Percentiles rank a stretch among this genome's conserved stretches.
phyloP scores from a whole-genome alignment of 2,797 vertebrate species.

The Peromyscus melanophrys region DNA sequence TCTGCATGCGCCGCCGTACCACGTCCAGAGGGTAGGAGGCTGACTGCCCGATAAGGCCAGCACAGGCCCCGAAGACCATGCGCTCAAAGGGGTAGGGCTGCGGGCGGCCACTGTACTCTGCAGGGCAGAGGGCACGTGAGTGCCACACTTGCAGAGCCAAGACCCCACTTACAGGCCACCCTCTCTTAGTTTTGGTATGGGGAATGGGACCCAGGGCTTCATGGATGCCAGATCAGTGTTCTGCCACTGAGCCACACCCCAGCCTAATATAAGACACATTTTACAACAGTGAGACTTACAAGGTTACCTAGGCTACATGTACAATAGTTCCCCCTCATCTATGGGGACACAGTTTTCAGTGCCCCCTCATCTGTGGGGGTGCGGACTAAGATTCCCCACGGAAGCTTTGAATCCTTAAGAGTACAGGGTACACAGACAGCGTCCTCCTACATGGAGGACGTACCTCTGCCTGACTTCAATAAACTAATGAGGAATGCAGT shows the following conservation, averaged over 20 bases:
- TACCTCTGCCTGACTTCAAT: not conserved
- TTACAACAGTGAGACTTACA: not conserved
- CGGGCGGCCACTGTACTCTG: slow-evolving; percentile 92
- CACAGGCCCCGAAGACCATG: slow-evolving; percentile 96
- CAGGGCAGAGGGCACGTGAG: not conserved
- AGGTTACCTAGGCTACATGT: too few relatives aligned
- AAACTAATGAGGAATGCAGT: not conserved
- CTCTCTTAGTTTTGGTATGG: not conserved
- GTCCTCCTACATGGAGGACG: not conserved
- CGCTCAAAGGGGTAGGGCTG: slow-evolving; percentile 95
- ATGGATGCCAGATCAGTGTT: not conserved
- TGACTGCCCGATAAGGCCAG: slow-evolving; percentile 96
- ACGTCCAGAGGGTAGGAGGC: slow-evolving; percentile 98
- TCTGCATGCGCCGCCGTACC: slow-evolving; percentile 98
- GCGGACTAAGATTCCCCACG: not conserved
- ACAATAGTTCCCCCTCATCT: too few relatives aligned
- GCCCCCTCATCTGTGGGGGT: not conserved
- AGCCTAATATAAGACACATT: too few relatives aligned
- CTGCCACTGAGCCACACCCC: not conserved
- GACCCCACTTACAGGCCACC: not conserved
- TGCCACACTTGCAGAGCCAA: not conserved
- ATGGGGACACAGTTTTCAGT: not conserved
- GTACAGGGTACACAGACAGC: not conserved
- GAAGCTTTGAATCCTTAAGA: not conserved
- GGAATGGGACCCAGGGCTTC: not conserved